Conservation (phyloP, 2,888 invertebrate species). For the Spicauda simplicius region DNA sequence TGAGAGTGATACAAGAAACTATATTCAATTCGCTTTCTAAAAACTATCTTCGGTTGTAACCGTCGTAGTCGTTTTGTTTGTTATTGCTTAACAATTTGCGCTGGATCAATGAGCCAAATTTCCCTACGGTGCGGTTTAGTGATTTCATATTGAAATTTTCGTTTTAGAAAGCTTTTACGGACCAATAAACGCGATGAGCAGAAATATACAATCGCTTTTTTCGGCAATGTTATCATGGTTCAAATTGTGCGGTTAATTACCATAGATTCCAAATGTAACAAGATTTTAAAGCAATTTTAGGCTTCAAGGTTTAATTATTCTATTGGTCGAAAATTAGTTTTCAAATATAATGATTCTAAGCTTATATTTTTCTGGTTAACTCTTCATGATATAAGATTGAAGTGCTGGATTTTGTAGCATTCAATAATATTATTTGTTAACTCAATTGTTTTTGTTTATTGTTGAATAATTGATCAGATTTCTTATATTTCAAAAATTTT, state of each 20-base stretch:
- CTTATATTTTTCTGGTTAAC: no score
- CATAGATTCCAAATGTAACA: neutral
- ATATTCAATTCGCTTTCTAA: conserved; percentile 62
- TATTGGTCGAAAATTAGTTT: no score
- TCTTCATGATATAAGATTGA: no score
- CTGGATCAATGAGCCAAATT: conserved; percentile 52
- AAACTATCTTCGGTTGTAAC: conserved; percentile 51
- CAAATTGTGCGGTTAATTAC: neutral
- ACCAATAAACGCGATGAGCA: conserved; percentile 49
- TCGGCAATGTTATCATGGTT: neutral
- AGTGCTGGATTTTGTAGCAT: no score
- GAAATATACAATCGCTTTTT: conserved; percentile 31
- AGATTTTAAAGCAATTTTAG: no score
- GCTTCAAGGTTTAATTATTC: no score
- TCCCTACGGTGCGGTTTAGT: conserved; percentile 56
- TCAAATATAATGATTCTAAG: no score
- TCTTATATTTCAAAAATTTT: no score
- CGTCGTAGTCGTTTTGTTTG: conserved; percentile 45
- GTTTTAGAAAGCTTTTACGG: conserved; percentile 55
- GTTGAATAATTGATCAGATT: no score
- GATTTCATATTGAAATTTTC: conserved; percentile 50
- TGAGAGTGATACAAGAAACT: conserved; percentile 47
- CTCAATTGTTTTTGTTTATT: no score
- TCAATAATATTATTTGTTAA: no score
- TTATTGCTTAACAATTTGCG: conserved; percentile 45